Evolutionary conservation across 2,113 vertebrate genomes (phyloP), one percentile per base, ranked within the genome.

Genomic region (Notiomystis cincta): DNA sequence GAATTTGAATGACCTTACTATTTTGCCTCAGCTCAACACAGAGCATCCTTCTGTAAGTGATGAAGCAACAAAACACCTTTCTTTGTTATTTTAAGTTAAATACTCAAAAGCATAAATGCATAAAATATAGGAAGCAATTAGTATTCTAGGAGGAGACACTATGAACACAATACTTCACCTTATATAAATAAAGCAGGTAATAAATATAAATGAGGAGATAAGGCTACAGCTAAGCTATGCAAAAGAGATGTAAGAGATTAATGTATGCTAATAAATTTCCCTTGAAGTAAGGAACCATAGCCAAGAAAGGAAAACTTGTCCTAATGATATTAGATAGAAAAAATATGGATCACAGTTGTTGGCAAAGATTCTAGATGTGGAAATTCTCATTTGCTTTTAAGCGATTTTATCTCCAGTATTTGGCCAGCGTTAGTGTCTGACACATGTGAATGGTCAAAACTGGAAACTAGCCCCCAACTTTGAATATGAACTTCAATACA

Each of bases 131-230:
- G 13, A 90, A 69, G 18, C 5, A 15, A 67, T 80, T 90, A 85
- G 57, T 61, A 92, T 93, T 96, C 62, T 69, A 62, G 54, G 37
- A 82, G 45, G 23, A 23, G 30, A 54, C 6, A 27, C 7, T 23
- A 48, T 28, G 48, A 90, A 80, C 30, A 90, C n/a, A 84, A 31
- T 84, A 24, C 40, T 69, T 82, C 66, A 94, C 21, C n/a, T 96
- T 56, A 65, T 42, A 53, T 69, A 93, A 94, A 88, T 82, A 82
- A 87, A 72, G 25, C 57, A 81, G 47, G 38, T 89, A 76, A 82
- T 95, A 95, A 94, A 92, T 90, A 86, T 19, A 90, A 80, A 45
- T 53, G 35, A 88, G 40, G 37, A 93, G 75, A 92, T 37, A 53
- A 21, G 51, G 35, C 60, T 95, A 56, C 40, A 81, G 60, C 30